These are phyloP conservation scores for Dromococcyx pavoninus DNA, from an alignment of 2,797 vertebrate genomes.

Conservation along the genomic window DNA sequence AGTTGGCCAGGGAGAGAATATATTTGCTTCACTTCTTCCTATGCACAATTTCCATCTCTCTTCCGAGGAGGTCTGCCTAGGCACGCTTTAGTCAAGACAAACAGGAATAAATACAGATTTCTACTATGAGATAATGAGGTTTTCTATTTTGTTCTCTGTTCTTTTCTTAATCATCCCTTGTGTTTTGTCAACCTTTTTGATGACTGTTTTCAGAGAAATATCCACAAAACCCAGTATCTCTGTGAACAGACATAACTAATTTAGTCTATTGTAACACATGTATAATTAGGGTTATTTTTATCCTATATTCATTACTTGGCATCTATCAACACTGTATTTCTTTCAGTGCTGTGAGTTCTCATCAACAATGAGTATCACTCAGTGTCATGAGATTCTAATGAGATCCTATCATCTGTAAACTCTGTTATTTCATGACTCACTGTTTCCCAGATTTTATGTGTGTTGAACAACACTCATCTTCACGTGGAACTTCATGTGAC, in stretches of 20 bases:
- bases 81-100: neutral
- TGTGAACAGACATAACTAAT: slow-evolving; percentile 34
- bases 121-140: neutral
- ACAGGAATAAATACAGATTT: neutral
- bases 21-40: neutral
- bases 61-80: neutral
- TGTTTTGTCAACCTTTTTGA: neutral
- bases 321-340: slow-evolving; percentile 41
- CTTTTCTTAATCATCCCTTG: neutral
- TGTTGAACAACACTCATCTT: neutral
- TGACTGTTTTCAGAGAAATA: slow-evolving; percentile 31
- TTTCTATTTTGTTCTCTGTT: slow-evolving; percentile 17
- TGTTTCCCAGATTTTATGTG: slow-evolving; percentile 32
- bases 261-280: neutral
- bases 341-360: slow-evolving; percentile 18
- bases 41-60: neutral
- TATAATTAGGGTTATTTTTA: slow-evolving; percentile 47
- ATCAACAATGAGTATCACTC: slow-evolving; percentile 21
- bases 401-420: neutral
- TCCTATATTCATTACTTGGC: neutral
- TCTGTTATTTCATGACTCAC: slow-evolving; percentile 58
- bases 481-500: neutral
- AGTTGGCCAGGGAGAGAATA: neutral
- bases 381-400: slow-evolving; percentile 41
- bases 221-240: neutral